Evolutionary conservation across 2,888 invertebrate genomes (phyloP), one percentile per base, ranked within the genome.

Genomic region (Minunthozetes semirufus): DNA sequence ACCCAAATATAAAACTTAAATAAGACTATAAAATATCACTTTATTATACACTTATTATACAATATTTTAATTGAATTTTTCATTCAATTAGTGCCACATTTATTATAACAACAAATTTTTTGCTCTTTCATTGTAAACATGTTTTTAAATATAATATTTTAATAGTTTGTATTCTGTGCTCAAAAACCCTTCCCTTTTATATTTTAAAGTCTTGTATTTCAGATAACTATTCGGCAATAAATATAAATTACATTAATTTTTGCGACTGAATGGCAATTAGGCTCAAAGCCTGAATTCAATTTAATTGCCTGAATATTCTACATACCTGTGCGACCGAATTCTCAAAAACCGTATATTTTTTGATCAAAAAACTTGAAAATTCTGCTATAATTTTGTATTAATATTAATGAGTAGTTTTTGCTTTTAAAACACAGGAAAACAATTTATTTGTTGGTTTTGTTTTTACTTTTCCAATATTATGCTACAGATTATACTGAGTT

Each of bases 31-130:
- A 61, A 61, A 61, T 61, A 61, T 61, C 61, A 61, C 29, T 22
- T 27, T 61, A 61, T 61, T 61, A 61, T 61, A 61, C 61, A 33
- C 9, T 27, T 61, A 61, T 61, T 61, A 61, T 61, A 61, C 61
- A 33, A 33, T 1, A 29, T 27, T 22, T 61, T 33, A 61, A 33
- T 61, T 61, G 33, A 61, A 61, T 61, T 17, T 33, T 61, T 61
- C 61, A 61, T 61, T 61, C 61, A 61, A 61, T 61, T 61, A 61
- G 61, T 17, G 33, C 29, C 33, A 29, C 29, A 61, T 61, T 61
- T 61, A 61, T 61, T 61, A 61, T 61, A 61, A 61, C 29, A 61
- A 61, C 22, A 59, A 59, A 11, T 29, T 33, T 61, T 61, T 61
- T 33, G 53, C 42, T 42, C 56, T 19, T 22, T 56, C 25, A 19